A percentile compares a stretch with the other conserved stretches of the same genome.
These are phyloP conservation scores for Pristis pectinata DNA, from an alignment of 2,797 vertebrate species.

Conservation along the genomic window DNA sequence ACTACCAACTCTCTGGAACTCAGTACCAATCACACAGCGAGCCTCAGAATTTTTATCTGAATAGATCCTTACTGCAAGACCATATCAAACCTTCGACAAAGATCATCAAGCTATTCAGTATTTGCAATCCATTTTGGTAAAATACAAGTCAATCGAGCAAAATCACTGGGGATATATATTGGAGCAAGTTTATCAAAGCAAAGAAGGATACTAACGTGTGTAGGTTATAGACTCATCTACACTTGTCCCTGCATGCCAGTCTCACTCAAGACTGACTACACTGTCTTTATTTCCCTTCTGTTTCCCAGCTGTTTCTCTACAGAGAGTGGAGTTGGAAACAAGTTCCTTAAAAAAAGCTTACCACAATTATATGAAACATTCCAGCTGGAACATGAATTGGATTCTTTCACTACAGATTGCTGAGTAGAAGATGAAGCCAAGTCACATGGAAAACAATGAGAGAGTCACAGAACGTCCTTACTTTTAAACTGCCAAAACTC, in stretches of 20 bases:
- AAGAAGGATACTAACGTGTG: not conserved
- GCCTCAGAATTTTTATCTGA: not conserved
- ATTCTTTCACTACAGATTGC: not conserved
- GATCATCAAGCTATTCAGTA: not conserved
- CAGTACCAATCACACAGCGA: not conserved
- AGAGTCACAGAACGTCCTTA: not conserved
- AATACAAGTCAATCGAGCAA: not conserved
- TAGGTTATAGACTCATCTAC: not conserved
- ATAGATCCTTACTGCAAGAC: not conserved
- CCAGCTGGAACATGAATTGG: conserved; percentile 10
- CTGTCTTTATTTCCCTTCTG: not conserved
- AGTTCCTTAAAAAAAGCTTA: not conserved
- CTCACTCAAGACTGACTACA: not conserved
- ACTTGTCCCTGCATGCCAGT: not conserved
- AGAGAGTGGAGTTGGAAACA: not conserved
- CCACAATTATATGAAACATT: not conserved
- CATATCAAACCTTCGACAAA: not conserved
- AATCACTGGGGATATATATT: not conserved
- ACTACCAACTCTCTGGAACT: not conserved
- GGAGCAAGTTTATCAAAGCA: not conserved
- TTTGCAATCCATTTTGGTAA: not conserved
- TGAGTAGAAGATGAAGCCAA: not conserved
- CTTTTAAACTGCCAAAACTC: conserved; percentile 1
- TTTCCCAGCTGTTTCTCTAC: not conserved
- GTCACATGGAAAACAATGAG: not conserved